Base-by-base conservation (phyloP, 2,888 invertebrate species). In the Trypoxylon attenuatum region DNA sequence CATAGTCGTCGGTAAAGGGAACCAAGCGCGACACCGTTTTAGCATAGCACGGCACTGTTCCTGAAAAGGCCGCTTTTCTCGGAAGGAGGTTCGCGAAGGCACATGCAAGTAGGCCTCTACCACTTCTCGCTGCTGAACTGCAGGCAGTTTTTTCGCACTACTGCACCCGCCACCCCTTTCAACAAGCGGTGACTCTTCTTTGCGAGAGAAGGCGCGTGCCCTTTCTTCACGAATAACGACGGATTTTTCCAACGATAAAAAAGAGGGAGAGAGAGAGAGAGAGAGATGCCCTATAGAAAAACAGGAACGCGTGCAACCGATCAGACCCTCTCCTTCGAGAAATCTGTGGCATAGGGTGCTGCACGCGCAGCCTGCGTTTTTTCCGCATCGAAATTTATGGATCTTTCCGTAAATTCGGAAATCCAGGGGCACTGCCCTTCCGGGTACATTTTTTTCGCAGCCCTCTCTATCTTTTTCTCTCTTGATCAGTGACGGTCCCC, bases 381-480 rank as follows among this genome's bases (percentile, higher is more conserved):
- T 51, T 15, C 1, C 15, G 16, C 46, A 10, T 29, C 41, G 45
- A 65, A 56, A 71, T 71, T 65, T 69, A 75, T 57, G 73, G 42
- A 57, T 56, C 49, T 53, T 65, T 59, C 56, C 64, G 51, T 41
- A 66, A 64, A 70, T 57, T 54, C 46, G 60, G 67, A 63, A 75
- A 75, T 73, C 56, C 64, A 33, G 59, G 67, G 64, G 64, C 42
- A 53, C 50, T 33, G 54, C 63, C 56, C 67, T 62, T 63, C 55
- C 61, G 67, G 67, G 66, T 47, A 13, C 8, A 5, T 23, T 50
- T 49, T 61, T 61, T 46, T 13, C 18, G 15, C 21, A 5, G 10
- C 5, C 19, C 42, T 15, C 18, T 23, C 54, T 41, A 19, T 39
- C 29, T 46, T 6, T 5, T 22, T 18, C 25, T 13, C 25, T 25